Evolutionary conservation across 2,797 vertebrate genomes (phyloP).

Genomic region (Lagodon rhomboides): DNA sequence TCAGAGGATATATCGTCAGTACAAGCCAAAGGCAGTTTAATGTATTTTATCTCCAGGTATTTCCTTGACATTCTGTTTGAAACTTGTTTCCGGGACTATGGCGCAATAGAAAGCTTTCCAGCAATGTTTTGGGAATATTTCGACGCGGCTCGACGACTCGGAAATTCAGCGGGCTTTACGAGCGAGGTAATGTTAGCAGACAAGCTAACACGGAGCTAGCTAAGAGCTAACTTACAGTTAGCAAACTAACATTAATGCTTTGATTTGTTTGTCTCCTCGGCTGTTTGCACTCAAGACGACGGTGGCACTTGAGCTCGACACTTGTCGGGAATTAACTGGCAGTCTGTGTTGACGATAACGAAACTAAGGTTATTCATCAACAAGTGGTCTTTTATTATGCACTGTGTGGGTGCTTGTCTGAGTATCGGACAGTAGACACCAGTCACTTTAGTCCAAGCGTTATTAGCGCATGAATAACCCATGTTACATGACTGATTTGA

Average conservation of each 20-base stretch:
- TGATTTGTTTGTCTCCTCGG: constrained; percentile 1
- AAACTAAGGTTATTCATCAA: constrained; percentile 61
- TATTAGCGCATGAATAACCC: neutral
- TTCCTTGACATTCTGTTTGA: constrained; percentile 2
- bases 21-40: constrained; percentile 57
- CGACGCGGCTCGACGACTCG: constrained; percentile 62
- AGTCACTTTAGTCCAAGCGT: neutral
- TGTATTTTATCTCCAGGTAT: constrained; percentile 53
- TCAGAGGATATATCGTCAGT: constrained; percentile 56
- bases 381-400: constrained; percentile 73
- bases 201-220: constrained; percentile 68
- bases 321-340: neutral
- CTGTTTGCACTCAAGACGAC: neutral
- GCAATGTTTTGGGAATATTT: constrained; percentile 70
- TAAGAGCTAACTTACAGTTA: constrained; percentile 48
- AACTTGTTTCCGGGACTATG: constrained; percentile 38
- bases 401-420: constrained; percentile 31
- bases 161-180: constrained; percentile 64
- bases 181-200: constrained; percentile 77
- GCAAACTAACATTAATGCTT: constrained; percentile 26
- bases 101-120: constrained; percentile 23
- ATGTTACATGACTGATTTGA: neutral
- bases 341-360: neutral
- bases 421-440: constrained; percentile 12
- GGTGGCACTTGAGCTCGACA: accelerated